Base-by-base conservation (phyloP, 30 jellyfish, hydroid and myxozoan species). In the Cassiopea andromeda region DNA sequence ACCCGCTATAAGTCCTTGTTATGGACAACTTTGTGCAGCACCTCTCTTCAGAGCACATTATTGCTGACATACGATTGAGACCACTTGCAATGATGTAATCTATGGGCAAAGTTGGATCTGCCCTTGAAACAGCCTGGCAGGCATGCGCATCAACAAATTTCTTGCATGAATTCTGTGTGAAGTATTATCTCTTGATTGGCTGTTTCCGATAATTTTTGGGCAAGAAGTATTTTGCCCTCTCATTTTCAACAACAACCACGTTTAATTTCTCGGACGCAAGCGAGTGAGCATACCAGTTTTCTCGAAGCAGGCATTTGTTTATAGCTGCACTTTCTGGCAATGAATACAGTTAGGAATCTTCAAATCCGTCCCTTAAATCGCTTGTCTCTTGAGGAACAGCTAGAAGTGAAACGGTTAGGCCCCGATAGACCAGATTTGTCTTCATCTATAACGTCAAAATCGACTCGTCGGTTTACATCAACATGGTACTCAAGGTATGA, bases 341-440 rank as follows among this genome's bases (percentile, higher is more conserved):
- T 61, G 90, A 81, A 81, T 48, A n/a, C n/a, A 16, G 90, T 81
- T 13, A 81, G 71, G 47, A 46, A 49, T 69, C 79, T 81, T 49
- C 81, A 81, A 81, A 46, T 60, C 66, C 90, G 48, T n/a, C 73
- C 80, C n/a, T 73, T 73, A 5, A 38, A 73, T 14, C 75, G 77
- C 9, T 49, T 84, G 70, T n/a, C 92, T 69, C 72, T 47, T 44
- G 78, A 50, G 70, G 92, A 84, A 49, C 69, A 73, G 59, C 45
- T 84, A 43, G 92, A 84, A 73, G 85, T 70, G 10, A 84, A 84
- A 27, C 77, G 77, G 44, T 67, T 84, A 4, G 92, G 92, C 10
- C 85, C 92, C 12, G 92, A 84, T 69, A 70, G 92, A 57, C 92
- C 85, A 68, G 92, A 84, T 15, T 47, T 84, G 10, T 18, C 78